These are phyloP conservation scores for Plodia interpunctella DNA, from an alignment of 1,140 invertebrate genomes.

Conservation along the genomic window DNA sequence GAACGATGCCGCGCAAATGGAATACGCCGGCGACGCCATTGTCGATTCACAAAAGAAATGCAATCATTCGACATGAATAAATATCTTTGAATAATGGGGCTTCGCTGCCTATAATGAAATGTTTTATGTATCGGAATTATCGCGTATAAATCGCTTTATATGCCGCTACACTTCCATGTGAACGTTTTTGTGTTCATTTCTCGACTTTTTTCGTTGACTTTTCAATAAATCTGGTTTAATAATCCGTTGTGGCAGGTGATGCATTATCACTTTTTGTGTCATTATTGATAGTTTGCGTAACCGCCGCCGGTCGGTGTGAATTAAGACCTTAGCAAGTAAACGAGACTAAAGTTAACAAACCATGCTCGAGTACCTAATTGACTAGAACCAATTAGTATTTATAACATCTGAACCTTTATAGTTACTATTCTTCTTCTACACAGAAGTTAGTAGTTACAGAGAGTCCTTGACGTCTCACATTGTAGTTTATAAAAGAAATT, in stretches of 20 bases:
- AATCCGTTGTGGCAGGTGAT: slow-evolving; percentile 7
- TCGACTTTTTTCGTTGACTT: slow-evolving; percentile 29
- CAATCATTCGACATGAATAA: slow-evolving; percentile 76
- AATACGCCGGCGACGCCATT: slow-evolving; percentile 60
- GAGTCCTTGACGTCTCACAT: too few relatives aligned
- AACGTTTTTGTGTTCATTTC: slow-evolving; percentile 39
- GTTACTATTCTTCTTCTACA: too few relatives aligned
- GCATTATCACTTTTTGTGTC: slow-evolving; percentile 10
- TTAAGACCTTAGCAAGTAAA: slow-evolving; percentile 1
- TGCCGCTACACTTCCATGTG: slow-evolving; percentile 40
- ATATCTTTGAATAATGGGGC: slow-evolving; percentile 72
- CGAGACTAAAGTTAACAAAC: slow-evolving; percentile 2
- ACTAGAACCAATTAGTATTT: not conserved
- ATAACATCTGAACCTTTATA: not conserved
- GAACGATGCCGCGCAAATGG: slow-evolving; percentile 58
- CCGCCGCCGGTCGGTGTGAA: not conserved
- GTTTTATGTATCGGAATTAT: slow-evolving; percentile 69
- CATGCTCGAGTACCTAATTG: not conserved
- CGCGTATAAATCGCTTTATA: slow-evolving; percentile 57
- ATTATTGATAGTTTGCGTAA: slow-evolving; percentile 7
- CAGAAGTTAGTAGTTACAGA: too few relatives aligned
- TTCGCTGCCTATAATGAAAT: slow-evolving; percentile 68
- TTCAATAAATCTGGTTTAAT: slow-evolving; percentile 17
- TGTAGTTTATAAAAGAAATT: too few relatives aligned
- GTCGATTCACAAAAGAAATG: slow-evolving; percentile 73